Conservation (phyloP, 2,113 vertebrate species). For the Psettodes erumei region DNA sequence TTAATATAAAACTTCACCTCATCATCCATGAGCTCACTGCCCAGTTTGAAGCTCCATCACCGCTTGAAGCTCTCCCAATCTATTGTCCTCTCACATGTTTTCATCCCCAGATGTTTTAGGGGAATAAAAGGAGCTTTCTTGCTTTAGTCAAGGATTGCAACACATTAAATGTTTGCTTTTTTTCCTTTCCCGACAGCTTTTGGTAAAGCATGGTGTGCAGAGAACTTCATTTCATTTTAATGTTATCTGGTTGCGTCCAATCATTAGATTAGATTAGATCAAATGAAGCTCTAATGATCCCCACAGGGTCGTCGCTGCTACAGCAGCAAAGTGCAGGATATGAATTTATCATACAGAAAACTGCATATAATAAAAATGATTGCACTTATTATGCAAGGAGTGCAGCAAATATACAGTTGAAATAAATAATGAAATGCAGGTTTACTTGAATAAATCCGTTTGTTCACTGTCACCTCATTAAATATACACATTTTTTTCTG, state of each 20-base stretch:
- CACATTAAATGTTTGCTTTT: not conserved
- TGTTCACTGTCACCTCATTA: not conserved
- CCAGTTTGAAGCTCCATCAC: not conserved
- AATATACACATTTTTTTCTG: not conserved
- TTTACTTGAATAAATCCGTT: not conserved
- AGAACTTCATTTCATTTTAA: conserved; percentile 13
- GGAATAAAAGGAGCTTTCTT: not conserved
- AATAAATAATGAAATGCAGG: not conserved
- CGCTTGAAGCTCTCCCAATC: not conserved
- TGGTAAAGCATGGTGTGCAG: not conserved
- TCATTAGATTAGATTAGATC: conserved; percentile 45
- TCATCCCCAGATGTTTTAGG: not conserved
- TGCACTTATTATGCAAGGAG: conserved; percentile 1
- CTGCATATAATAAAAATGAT: conserved; percentile 22
- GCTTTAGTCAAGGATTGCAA: not conserved
- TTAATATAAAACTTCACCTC: not conserved
- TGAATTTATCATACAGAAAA: conserved; percentile 14
- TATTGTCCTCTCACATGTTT: not conserved
- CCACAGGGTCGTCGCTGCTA: not conserved
- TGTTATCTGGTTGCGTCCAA: conserved; percentile 4
- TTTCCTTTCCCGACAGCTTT: not conserved
- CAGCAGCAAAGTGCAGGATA: conserved; percentile 8
- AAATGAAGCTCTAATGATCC: conserved; percentile 36
- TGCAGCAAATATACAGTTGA: not conserved
- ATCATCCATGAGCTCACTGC: not conserved